Conservation (phyloP, 2,113 vertebrate genomes). For the Desmodus rotundus region DNA sequence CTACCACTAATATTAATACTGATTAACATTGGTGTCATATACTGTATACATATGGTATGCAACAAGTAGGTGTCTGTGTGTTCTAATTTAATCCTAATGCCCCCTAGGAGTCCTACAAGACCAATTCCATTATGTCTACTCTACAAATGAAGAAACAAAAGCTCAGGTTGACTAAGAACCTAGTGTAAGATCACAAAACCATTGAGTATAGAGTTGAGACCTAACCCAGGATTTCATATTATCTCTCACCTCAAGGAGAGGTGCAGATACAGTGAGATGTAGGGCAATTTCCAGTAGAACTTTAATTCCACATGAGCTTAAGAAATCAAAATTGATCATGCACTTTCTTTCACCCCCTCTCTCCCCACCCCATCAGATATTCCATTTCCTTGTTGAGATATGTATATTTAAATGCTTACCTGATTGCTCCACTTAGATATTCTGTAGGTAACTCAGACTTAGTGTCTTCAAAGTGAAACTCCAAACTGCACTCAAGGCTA, state of each 20-base stretch:
- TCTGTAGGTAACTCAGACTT: neutral
- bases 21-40: neutral
- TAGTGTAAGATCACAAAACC: neutral
- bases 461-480: no score
- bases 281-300: neutral
- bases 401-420: no score
- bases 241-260: neutral
- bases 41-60: neutral
- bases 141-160: neutral
- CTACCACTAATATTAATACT: neutral
- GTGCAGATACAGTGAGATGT: neutral
- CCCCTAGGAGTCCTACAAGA: no score
- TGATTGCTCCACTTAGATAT: no score
- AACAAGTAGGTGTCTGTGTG: neutral
- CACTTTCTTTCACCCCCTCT: accelerated
- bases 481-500: neutral
- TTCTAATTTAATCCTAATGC: neutral
- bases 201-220: neutral
- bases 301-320: neutral
- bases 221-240: neutral
- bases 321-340: neutral
- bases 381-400: neutral
- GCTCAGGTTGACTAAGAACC: neutral
- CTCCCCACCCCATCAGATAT: accelerated
- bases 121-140: neutral